Conservation (phyloP, 2,797 vertebrate genomes). For the Manis crassicaudata region DNA sequence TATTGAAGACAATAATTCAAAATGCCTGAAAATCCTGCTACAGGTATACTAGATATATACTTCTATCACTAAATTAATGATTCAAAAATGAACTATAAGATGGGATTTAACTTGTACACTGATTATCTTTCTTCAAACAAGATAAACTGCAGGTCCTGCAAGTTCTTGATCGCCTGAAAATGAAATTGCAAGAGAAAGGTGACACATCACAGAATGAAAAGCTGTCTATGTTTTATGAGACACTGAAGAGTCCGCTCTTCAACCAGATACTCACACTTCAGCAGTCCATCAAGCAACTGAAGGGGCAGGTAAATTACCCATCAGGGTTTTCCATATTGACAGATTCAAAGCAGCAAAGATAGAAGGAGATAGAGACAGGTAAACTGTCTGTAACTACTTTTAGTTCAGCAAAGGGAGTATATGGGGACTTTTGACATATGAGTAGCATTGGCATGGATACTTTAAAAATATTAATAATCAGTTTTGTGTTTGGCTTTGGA, state of each 20-base stretch:
- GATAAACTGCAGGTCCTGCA: slow-evolving; percentile 95
- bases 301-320: slow-evolving; percentile 89
- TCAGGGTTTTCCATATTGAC: neutral
- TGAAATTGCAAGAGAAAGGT: slow-evolving; percentile 91
- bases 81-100: neutral
- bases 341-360: neutral
- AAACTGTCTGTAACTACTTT: neutral
- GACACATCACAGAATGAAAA: slow-evolving; percentile 92
- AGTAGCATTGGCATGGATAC: neutral
- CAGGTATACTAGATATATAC: slow-evolving; percentile 80
- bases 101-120: slow-evolving; percentile 30
- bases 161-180: slow-evolving; percentile 93
- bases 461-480: neutral
- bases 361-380: neutral
- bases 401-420: neutral
- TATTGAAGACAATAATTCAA: slow-evolving; percentile 64
- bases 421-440: neutral
- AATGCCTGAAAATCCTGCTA: slow-evolving; percentile 88
- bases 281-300: slow-evolving; percentile 95
- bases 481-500: neutral
- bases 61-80: slow-evolving; percentile 8
- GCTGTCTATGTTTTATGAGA: slow-evolving; percentile 88
- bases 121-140: slow-evolving; percentile 55
- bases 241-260: slow-evolving; percentile 93
- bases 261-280: slow-evolving; percentile 96